Conservation (phyloP, 2,888 invertebrate species). For the Drosophila koepferae region DNA sequence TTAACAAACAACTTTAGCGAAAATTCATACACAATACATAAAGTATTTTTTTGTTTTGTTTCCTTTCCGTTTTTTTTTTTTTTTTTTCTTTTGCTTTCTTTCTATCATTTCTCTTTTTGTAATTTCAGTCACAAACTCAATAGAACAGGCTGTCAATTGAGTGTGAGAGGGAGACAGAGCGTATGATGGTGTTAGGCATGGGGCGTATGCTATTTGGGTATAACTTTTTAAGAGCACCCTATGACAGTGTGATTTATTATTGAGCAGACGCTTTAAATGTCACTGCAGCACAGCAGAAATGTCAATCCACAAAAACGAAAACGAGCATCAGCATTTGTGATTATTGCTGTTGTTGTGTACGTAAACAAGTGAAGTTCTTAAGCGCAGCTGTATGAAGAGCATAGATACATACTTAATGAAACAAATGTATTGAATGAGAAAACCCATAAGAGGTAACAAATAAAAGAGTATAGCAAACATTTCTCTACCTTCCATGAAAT, state of each 20-base stretch:
- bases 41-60: constrained; percentile 49
- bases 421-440: too few relatives aligned
- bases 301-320: constrained; percentile 48
- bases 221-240: constrained; percentile 56
- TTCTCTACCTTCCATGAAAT: neutral
- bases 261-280: constrained; percentile 74
- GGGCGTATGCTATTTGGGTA: constrained; percentile 32
- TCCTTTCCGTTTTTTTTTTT: constrained; percentile 31
- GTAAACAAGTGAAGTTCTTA: neutral
- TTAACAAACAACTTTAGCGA: constrained; percentile 59
- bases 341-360: constrained; percentile 11
- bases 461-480: neutral
- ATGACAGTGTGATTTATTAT: constrained; percentile 76
- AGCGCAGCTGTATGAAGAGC: neutral
- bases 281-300: constrained; percentile 64
- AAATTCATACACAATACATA: constrained; percentile 57
- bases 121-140: constrained; percentile 64
- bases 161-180: neutral
- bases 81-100: neutral
- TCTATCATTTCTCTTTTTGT: constrained; percentile 36
- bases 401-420: neutral
- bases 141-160: constrained; percentile 47
- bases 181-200: neutral
- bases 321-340: constrained; percentile 53
- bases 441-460: neutral